Conservation (phyloP, 2,113 vertebrate species). For the Semnornis frantzii region DNA sequence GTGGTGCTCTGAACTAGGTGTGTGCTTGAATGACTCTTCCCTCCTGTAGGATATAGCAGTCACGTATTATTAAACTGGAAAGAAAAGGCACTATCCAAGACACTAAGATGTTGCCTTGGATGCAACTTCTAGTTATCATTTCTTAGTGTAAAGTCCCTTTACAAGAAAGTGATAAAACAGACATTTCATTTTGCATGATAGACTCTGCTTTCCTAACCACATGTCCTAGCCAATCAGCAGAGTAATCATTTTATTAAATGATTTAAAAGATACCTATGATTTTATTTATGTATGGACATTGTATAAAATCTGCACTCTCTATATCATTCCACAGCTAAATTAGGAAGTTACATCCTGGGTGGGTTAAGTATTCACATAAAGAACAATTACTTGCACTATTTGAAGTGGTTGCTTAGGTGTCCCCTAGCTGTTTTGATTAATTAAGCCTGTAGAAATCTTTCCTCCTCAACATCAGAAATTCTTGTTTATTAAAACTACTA, state of each 20-base stretch:
- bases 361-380: not conserved
- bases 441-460: slow-evolving; percentile 37
- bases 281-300: not conserved
- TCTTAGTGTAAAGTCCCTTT: not conserved
- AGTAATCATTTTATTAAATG: not conserved
- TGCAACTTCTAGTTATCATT: not conserved
- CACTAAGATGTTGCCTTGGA: not conserved
- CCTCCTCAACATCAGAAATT: not conserved
- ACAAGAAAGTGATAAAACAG: not conserved
- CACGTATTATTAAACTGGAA: slow-evolving; percentile 26
- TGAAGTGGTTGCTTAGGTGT: slow-evolving; percentile 31
- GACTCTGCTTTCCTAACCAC: not conserved
- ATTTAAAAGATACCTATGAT: not conserved
- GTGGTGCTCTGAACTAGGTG: slow-evolving; percentile 30
- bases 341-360: not conserved
- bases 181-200: not conserved
- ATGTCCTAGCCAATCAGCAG: not conserved
- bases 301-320: not conserved
- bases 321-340: not conserved
- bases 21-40: slow-evolving; percentile 11
- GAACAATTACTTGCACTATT: slow-evolving; percentile 27
- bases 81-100: not conserved
- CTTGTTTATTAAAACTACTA: slow-evolving; percentile 40
- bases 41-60: not conserved
- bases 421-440: slow-evolving; percentile 33